These are phyloP conservation scores for Gymnodraco acuticeps DNA, from an alignment of 2,797 vertebrate species.

Conservation along the genomic window DNA sequence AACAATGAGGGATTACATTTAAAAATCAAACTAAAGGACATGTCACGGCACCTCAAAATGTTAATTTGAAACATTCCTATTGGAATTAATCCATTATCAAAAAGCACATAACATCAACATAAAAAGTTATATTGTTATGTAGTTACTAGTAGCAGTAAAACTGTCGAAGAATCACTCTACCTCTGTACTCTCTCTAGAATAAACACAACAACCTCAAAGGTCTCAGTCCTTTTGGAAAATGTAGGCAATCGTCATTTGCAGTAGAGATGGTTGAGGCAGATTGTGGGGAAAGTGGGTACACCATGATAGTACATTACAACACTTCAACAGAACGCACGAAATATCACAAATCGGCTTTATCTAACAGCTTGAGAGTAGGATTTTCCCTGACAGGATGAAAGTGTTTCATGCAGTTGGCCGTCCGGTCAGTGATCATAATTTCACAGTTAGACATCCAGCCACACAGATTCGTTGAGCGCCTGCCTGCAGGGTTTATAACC, in stretches of 20 bases:
- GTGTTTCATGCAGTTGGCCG: background rate
- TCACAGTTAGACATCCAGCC: slow-evolving; percentile 17
- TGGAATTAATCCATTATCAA: background rate
- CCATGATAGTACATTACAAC: slow-evolving; percentile 33
- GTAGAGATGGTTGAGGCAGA: slow-evolving; percentile 11
- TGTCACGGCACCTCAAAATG: background rate
- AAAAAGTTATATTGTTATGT: background rate
- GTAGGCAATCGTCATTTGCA: slow-evolving; percentile 19
- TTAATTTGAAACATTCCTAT: background rate
- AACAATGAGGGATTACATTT: background rate
- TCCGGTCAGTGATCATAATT: slow-evolving; percentile 17
- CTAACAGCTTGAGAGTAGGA: slow-evolving; percentile 2
- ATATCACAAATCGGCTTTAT: slow-evolving; percentile 31
- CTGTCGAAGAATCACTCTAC: background rate
- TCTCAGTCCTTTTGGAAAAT: slow-evolving; percentile 24
- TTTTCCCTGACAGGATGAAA: slow-evolving; percentile 37
- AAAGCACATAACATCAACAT: background rate
- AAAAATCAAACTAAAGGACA: background rate
- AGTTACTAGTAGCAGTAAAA: background rate
- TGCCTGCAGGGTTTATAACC: background rate
- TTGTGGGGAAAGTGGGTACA: slow-evolving; percentile 36
- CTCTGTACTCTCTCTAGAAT: background rate
- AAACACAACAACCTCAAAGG: background rate
- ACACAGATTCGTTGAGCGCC: slow-evolving; percentile 8
- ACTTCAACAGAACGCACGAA: background rate